phyloP scores from a whole-genome alignment of 2,888 invertebrate species.

The Agonopterix alstromeriana region DNA sequence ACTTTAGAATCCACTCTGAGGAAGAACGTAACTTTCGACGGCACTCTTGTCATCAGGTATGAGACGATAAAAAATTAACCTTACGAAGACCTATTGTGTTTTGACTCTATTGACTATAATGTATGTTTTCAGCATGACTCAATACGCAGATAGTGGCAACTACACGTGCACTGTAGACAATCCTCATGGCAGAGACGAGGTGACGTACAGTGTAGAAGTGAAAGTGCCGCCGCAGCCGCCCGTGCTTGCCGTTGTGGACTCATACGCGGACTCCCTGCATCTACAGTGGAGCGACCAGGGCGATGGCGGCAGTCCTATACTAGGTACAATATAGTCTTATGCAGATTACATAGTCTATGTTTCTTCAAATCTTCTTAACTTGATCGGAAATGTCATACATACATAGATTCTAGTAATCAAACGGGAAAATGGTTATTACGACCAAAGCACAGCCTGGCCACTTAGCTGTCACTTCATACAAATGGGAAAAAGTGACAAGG shows the following conservation, averaged over 20 bases:
- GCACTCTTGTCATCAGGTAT: conserved; percentile 86
- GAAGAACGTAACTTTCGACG: conserved; percentile 81
- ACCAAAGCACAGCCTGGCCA: too few relatives aligned
- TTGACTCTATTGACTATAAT: not conserved
- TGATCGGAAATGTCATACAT: too few relatives aligned
- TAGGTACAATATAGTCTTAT: conserved; percentile 46
- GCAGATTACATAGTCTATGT: too few relatives aligned
- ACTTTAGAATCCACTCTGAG: conserved; percentile 82
- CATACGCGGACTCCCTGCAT: conserved; percentile 89
- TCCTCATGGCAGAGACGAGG: conserved; percentile 87
- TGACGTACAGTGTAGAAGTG: conserved; percentile 84
- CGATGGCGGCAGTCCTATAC: conserved; percentile 87
- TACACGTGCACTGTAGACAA: conserved; percentile 94
- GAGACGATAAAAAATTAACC: not conserved
- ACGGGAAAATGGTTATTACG: too few relatives aligned
- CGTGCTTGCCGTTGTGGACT: conserved; percentile 85
- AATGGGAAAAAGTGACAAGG: too few relatives aligned
- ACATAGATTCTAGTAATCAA: too few relatives aligned
- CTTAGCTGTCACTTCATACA: too few relatives aligned
- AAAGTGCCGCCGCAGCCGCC: conserved; percentile 93
- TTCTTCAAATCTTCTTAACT: too few relatives aligned
- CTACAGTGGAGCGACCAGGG: conserved; percentile 89
- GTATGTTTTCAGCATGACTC: conserved; percentile 73
- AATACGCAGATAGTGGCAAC: conserved; percentile 90
- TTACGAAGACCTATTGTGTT: too few relatives aligned